phyloP scores from a whole-genome alignment of 2,797 vertebrate genomes.

The Hephaestus fuliginosus region DNA sequence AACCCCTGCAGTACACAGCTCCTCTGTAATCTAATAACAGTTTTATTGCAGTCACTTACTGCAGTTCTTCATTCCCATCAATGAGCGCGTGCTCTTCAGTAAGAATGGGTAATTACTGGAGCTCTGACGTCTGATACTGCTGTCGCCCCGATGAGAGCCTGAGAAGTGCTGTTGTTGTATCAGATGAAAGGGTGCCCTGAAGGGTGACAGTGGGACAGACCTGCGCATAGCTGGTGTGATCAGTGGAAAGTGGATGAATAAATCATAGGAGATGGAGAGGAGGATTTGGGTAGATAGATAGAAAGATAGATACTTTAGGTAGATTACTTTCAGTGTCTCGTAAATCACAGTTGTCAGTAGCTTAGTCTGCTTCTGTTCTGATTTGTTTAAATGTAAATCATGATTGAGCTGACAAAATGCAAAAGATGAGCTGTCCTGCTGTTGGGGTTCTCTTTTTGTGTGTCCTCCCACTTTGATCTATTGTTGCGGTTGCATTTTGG shows the following conservation, averaged over 20 bases:
- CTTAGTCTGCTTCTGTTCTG: background rate
- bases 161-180: conserved; percentile 56
- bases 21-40: conserved; percentile 24
- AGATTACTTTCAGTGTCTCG: conserved; percentile 19
- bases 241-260: conserved; percentile 81
- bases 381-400: conserved; percentile 11
- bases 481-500: conserved; percentile 39
- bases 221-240: conserved; percentile 63
- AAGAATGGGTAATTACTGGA: conserved; percentile 41
- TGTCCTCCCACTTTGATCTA: conserved; percentile 52
- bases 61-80: conserved; percentile 39
- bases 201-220: conserved; percentile 40
- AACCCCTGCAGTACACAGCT: conserved; percentile 4
- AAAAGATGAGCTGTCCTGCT: conserved; percentile 8
- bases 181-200: conserved; percentile 60
- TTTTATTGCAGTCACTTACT: conserved; percentile 40
- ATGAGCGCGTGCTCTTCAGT: conserved; percentile 27
- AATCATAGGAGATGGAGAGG: conserved; percentile 67
- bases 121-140: conserved; percentile 42
- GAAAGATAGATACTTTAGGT: background rate
- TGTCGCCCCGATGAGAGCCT: conserved; percentile 52
- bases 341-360: conserved; percentile 19
- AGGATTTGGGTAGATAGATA: conserved; percentile 17
- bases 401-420: conserved; percentile 24
- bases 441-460: conserved; percentile 7